phyloP scores from a whole-genome alignment of 1,140 invertebrate genomes.

The Sogatella furcifera region DNA sequence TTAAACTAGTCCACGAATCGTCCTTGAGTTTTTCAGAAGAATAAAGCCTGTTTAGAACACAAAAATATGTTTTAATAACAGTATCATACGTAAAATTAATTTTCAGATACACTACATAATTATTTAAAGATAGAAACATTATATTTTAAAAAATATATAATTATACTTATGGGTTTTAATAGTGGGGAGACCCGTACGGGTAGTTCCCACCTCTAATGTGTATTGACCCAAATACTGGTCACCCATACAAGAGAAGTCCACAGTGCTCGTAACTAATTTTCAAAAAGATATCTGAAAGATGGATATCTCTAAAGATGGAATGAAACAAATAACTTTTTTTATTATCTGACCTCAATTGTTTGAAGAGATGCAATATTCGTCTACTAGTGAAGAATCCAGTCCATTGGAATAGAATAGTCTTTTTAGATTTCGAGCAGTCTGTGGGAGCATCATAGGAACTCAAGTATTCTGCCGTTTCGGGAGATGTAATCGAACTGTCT shows the following conservation, averaged over 20 bases:
- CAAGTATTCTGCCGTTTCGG: constrained; percentile 27
- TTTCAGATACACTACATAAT: too few relatives aligned
- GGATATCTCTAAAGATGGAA: too few relatives aligned
- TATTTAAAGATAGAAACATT: too few relatives aligned
- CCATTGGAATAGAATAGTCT: constrained; percentile 35
- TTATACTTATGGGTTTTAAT: too few relatives aligned
- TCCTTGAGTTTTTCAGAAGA: constrained; percentile 17
- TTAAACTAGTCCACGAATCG: constrained; percentile 36
- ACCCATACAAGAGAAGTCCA: too few relatives aligned
- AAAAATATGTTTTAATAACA: too few relatives aligned
- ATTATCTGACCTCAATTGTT: constrained; percentile 29
- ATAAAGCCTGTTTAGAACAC: constrained; percentile 26
- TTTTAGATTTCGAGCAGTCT: constrained; percentile 24
- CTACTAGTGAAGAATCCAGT: constrained; percentile 38
- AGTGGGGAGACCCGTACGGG: too few relatives aligned
- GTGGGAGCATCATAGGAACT: constrained; percentile 32
- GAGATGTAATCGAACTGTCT: constrained; percentile 11
- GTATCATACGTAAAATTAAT: too few relatives aligned
- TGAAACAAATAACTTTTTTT: constrained; percentile 14
- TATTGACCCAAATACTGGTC: too few relatives aligned
- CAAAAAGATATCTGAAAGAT: background rate
- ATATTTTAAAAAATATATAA: too few relatives aligned
- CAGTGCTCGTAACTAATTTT: too few relatives aligned
- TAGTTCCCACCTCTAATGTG: too few relatives aligned
- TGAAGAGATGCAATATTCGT: constrained; percentile 32